A percentile compares a stretch with the other conserved stretches of the same genome.
phyloP scores from a whole-genome alignment of 2,888 invertebrate genomes.

The Laothoe populi region DNA sequence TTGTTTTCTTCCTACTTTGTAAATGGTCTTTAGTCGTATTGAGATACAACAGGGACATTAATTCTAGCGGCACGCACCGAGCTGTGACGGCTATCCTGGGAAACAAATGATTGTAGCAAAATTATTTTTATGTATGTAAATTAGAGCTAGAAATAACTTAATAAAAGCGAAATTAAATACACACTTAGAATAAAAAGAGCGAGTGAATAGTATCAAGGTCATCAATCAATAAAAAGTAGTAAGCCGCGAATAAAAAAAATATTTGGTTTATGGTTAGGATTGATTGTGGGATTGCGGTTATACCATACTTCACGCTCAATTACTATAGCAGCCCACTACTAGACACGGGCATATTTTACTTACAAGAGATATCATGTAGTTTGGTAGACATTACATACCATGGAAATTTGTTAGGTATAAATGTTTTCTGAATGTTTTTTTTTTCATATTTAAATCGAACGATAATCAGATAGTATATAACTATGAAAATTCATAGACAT shows the following conservation, averaged over 20 bases:
- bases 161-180: not conserved
- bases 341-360: too few relatives aligned
- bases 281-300: conserved; percentile 74
- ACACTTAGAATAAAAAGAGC: not conserved
- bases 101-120: conserved; percentile 4
- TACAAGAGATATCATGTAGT: too few relatives aligned
- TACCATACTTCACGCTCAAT: conserved; percentile 61
- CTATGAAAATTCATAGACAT: too few relatives aligned
- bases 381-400: too few relatives aligned
- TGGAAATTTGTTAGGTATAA: too few relatives aligned
- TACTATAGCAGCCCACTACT: too few relatives aligned
- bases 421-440: too few relatives aligned
- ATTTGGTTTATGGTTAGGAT: conserved; percentile 46
- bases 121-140: not conserved
- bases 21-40: conserved; percentile 17
- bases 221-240: not conserved
- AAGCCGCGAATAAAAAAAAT: conserved; percentile 45
- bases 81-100: conserved; percentile 26
- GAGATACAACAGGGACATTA: conserved; percentile 23
- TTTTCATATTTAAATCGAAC: too few relatives aligned
- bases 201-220: not conserved
- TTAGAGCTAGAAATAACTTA: too few relatives aligned
- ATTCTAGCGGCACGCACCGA: conserved; percentile 21
- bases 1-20: conserved; percentile 16
- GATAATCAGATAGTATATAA: too few relatives aligned